Percentiles rank a stretch among this genome's conserved stretches.
Evolutionary conservation across 2,113 vertebrate species (phyloP).

Genomic region (Ageneiosus marmoratus): DNA sequence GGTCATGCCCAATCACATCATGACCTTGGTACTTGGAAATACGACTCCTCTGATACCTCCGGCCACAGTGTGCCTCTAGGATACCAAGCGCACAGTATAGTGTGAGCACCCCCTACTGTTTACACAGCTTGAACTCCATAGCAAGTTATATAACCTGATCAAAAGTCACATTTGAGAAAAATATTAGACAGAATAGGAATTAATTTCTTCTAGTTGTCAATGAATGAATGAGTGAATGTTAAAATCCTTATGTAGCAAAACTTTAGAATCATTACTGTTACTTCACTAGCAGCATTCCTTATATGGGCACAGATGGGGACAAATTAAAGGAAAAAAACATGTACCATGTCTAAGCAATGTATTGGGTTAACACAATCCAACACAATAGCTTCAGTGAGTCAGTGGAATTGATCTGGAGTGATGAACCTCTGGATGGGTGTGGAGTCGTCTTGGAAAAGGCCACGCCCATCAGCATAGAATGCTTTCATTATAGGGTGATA

Average conservation of each 20-base stretch:
- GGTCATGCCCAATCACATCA: conserved; percentile 22
- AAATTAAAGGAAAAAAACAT: no score
- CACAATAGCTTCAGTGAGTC: no score
- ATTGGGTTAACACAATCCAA: no score
- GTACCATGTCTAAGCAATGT: no score
- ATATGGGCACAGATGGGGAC: no score
- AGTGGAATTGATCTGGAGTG: no score
- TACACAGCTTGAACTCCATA: not conserved
- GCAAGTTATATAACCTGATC: not conserved
- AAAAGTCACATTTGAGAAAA: not conserved
- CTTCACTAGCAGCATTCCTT: not conserved
- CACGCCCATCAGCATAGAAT: no score
- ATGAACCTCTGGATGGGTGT: no score
- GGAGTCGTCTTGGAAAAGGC: no score
- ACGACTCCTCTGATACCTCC: conserved; percentile 3
- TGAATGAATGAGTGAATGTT: not conserved
- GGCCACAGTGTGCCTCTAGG: not conserved
- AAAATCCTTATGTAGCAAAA: not conserved
- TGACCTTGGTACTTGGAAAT: conserved; percentile 39
- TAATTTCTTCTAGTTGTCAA: not conserved
- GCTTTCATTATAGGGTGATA: no score
- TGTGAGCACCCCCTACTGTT: conserved; percentile 44
- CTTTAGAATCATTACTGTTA: not conserved
- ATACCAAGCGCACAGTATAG: conserved; percentile 14
- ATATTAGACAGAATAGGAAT: not conserved